These are phyloP conservation scores for Maylandia zebra DNA, from an alignment of 2,113 vertebrate genomes.

Conservation along the genomic window DNA sequence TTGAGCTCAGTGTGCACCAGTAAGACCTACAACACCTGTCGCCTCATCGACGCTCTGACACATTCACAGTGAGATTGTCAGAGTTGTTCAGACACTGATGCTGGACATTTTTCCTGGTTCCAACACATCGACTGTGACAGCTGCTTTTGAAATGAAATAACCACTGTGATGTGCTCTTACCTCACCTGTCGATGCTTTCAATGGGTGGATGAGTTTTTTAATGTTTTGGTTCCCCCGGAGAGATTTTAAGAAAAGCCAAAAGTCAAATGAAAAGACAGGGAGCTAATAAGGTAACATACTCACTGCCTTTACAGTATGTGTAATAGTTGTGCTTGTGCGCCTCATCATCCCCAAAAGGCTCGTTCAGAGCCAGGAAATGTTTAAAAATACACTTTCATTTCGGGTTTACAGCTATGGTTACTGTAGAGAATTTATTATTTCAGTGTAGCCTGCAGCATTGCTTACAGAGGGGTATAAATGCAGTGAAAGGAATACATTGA, in stretches of 20 bases:
- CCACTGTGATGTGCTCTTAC: background rate
- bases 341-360: background rate
- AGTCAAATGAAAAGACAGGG: background rate
- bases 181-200: background rate
- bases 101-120: background rate
- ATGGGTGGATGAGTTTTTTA: background rate
- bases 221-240: background rate
- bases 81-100: background rate
- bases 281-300: background rate
- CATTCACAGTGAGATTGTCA: background rate
- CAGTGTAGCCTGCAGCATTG: background rate
- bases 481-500: background rate
- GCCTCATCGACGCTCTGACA: background rate
- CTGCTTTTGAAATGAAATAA: background rate
- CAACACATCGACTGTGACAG: background rate
- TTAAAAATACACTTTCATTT: background rate
- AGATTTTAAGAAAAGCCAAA: background rate
- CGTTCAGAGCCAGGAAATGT: background rate
- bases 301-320: background rate
- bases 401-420: fast-evolving
- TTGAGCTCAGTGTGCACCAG: background rate
- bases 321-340: background rate
- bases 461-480: background rate
- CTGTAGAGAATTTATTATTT: background rate
- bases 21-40: fast-evolving